These are phyloP conservation scores for Sander vitreus DNA, from an alignment of 2,113 vertebrate genomes.

Conservation along the genomic window DNA sequence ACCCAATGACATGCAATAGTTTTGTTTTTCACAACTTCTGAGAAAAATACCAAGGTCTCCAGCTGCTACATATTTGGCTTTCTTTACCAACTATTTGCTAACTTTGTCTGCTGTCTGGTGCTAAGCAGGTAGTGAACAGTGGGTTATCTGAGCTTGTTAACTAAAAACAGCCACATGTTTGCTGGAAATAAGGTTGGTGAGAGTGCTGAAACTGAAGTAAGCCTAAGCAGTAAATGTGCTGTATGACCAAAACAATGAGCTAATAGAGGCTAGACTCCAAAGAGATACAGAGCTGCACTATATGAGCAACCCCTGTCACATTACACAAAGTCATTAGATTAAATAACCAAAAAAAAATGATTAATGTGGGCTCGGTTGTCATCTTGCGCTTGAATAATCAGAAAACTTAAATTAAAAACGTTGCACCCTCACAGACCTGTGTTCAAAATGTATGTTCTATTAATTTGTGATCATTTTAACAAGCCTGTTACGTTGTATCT, in stretches of 20 bases:
- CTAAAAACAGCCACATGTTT: neutral
- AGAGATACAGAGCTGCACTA: neutral
- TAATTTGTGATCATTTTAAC: neutral
- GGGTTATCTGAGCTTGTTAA: neutral
- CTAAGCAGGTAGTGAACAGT: neutral
- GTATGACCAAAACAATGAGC: neutral
- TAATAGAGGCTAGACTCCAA: neutral
- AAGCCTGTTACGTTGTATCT: neutral
- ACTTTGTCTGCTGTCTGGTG: neutral
- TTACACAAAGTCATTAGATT: neutral
- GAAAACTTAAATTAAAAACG: neutral
- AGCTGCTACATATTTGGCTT: neutral
- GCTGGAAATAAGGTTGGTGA: neutral
- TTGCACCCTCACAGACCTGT: neutral
- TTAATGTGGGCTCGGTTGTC: neutral
- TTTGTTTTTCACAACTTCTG: neutral
- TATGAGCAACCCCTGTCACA: neutral
- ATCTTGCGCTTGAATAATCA: neutral
- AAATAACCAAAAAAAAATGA: neutral
- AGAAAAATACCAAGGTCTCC: neutral
- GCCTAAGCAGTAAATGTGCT: neutral
- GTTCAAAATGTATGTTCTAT: neutral
- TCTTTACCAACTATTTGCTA: neutral
- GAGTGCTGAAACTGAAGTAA: neutral
- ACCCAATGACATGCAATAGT: neutral